Evolutionary conservation across 2,888 invertebrate species (phyloP), one percentile per base, ranked within the genome.

Genomic region (Calliopum simillimum): DNA sequence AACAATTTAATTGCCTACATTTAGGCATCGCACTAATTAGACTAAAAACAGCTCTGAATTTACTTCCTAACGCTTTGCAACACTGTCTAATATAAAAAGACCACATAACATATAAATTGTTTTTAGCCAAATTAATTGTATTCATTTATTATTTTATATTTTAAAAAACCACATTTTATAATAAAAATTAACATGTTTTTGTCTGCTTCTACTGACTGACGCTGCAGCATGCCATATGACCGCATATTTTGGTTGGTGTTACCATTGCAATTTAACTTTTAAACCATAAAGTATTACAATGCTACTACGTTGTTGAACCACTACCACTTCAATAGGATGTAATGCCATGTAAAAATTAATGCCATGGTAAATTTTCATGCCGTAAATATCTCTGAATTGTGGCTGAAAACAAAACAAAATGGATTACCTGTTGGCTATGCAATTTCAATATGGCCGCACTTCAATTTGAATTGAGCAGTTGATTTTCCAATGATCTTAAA

Each of bases 141-240:
- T 33, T 33, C 33, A 33, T 33, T 33, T 59, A 43, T 59, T 41
- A 19, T 59, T 53, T 59, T 59, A 59, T 59, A 59, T 41, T 59
- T 43, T 33, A 41, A 41, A 43, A 59, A 43, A 16, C 59, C 41
- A 16, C 33, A 58, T 12, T 21, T 11, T 23, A 51, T 14, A 23
- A 1, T 4, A 53, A 53, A 21, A 21, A 53, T 23, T 21, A 53
- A 53, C 12, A 53, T 53, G 23, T 53, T 53, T 12, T 1, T 21
- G 8, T 13, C 5, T 23, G 53, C 2, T 11, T 1, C 21, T 23
- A 53, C 12, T 11, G 23, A 53, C 12, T 11, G 23, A 53, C 23
- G 23, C 23, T 49, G 23, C 4, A 5, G 23, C 53, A 11, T 23
- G 14, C 23, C 21, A 14, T 53, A 23, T 13, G 12, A 2, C 13